phyloP scores from a whole-genome alignment of 2,113 vertebrate genomes.

The Rhadina sibilatrix region DNA sequence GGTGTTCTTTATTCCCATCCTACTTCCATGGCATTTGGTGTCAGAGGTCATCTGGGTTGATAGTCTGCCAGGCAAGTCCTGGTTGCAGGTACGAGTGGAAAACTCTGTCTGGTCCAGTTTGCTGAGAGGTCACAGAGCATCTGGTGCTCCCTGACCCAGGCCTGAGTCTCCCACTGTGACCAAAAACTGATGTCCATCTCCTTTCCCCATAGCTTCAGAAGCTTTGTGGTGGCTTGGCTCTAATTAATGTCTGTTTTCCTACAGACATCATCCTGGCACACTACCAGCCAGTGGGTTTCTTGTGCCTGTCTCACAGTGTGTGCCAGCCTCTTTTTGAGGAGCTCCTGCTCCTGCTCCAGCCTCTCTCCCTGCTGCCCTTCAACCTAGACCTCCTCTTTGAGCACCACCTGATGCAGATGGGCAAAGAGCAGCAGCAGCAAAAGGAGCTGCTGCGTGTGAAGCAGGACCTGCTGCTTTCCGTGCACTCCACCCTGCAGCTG shows the following conservation, averaged over 20 bases:
- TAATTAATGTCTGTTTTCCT: background rate
- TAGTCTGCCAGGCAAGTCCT: background rate
- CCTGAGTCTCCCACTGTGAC: background rate
- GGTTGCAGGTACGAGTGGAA: background rate
- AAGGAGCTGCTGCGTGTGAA: conserved; percentile 90
- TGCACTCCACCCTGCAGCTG: conserved; percentile 91
- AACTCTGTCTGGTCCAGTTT: background rate
- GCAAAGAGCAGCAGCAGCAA: conserved; percentile 85
- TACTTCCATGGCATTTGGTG: background rate
- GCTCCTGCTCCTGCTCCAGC: conserved; percentile 92
- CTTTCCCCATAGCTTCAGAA: background rate
- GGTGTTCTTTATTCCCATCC: background rate
- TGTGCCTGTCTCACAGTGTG: conserved; percentile 83
- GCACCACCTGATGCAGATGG: conserved; percentile 86
- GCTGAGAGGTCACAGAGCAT: background rate
- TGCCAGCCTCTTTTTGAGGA: conserved; percentile 90
- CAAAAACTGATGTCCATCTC: background rate
- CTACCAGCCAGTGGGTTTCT: conserved; percentile 90
- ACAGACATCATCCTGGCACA: conserved; percentile 88
- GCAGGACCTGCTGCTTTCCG: conserved; percentile 81
- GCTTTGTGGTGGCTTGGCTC: background rate
- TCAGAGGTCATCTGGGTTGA: background rate
- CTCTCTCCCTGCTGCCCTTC: conserved; percentile 92
- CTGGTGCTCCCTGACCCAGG: background rate
- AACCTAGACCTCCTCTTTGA: conserved; percentile 93